Percentiles rank a stretch among this genome's conserved stretches.
Evolutionary conservation across 2,888 invertebrate species (phyloP).

Genomic region (Orchesellides sinensis): DNA sequence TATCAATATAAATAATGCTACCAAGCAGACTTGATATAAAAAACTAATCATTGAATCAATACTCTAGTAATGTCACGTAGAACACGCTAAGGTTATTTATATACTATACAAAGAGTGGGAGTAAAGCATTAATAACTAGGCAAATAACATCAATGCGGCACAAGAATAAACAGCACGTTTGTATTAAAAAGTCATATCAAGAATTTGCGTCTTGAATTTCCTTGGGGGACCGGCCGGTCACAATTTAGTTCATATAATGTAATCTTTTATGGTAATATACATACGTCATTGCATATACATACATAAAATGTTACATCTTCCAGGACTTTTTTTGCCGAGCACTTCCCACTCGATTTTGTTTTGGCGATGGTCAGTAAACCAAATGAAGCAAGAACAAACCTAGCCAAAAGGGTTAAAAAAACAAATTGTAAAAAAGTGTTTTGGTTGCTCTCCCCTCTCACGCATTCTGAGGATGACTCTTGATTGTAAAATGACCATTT

Average conservation of each 20-base stretch:
- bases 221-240: too few species aligned
- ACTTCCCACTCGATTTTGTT: neutral
- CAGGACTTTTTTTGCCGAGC: neutral
- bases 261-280: too few species aligned
- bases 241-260: too few species aligned
- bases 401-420: neutral
- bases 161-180: too few species aligned
- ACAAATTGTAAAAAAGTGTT: neutral
- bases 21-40: too few species aligned
- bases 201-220: too few species aligned
- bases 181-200: too few species aligned
- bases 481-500: too few species aligned
- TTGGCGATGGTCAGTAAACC: constrained; percentile 2
- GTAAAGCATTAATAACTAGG: neutral
- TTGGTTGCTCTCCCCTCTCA: neutral
- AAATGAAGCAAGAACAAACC: neutral
- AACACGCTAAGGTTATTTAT: constrained; percentile 11
- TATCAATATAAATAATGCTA: too few species aligned
- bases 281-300: too few species aligned
- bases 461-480: neutral
- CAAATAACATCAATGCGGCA: neutral
- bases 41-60: neutral
- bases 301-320: too few species aligned
- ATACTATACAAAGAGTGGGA: neutral
- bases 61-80: constrained; percentile 7